Evolutionary conservation across 2,797 vertebrate species (phyloP).

Genomic region (Falco rusticolus): DNA sequence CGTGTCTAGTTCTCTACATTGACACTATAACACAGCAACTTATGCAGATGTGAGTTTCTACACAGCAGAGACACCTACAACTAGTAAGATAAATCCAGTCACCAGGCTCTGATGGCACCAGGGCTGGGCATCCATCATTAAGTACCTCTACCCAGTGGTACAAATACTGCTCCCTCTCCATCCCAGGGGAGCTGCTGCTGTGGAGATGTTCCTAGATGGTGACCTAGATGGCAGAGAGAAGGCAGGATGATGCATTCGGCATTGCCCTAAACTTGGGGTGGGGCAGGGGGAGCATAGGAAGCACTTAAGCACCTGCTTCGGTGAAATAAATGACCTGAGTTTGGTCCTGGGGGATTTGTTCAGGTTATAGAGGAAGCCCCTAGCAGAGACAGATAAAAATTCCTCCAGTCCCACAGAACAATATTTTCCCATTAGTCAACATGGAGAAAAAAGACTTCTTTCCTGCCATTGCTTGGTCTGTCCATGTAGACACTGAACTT

Average conservation of each 20-base stretch:
- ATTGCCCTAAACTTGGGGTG: not conserved
- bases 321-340: not conserved
- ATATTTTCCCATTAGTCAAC: not conserved
- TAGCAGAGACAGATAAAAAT: not conserved
- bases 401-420: not conserved
- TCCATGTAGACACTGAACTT: not conserved
- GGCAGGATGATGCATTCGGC: not conserved
- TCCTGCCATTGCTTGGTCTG: not conserved
- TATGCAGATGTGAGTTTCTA: not conserved
- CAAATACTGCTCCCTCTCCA: not conserved
- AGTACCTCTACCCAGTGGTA: not conserved
- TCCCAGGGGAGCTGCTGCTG: not conserved
- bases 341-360: not conserved
- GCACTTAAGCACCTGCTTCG: not conserved
- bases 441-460: not conserved
- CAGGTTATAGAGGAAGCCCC: not conserved
- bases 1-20: not conserved
- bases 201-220: not conserved
- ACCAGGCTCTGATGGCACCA: not conserved
- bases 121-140: not conserved
- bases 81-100: not conserved
- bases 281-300: not conserved
- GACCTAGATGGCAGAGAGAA: not conserved
- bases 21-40: rapidly evolving
- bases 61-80: not conserved